Percentiles rank a stretch among this genome's conserved stretches.
These are phyloP conservation scores for Monochamus saltuarius DNA, from an alignment of 1,140 invertebrate genomes.

Conservation along the genomic window DNA sequence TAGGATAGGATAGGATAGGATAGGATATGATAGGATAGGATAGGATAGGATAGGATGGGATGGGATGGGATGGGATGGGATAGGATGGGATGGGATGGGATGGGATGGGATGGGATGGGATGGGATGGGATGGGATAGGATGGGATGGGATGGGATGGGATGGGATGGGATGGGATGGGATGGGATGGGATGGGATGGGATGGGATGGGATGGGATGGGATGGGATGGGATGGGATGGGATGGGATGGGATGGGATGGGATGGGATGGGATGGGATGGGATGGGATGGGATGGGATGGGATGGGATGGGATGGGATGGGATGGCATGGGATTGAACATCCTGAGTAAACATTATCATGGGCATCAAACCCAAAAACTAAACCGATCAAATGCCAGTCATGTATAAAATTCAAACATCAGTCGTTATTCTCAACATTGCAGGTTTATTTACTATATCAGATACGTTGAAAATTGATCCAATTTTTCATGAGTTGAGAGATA, in stretches of 20 bases:
- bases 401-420: too few species aligned
- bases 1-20: neutral
- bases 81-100: neutral
- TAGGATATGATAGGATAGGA: neutral
- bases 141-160: neutral
- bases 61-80: neutral
- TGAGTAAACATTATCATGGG: too few species aligned
- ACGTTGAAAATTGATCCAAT: too few species aligned
- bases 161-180: slow-evolving; percentile 1
- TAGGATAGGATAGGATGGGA: neutral
- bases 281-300: neutral
- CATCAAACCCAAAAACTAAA: too few species aligned
- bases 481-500: too few species aligned
- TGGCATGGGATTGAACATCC: neutral
- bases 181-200: neutral
- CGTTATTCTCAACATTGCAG: too few species aligned
- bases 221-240: too few species aligned
- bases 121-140: neutral
- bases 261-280: neutral
- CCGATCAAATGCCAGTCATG: too few species aligned
- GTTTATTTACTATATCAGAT: too few species aligned
- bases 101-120: neutral
- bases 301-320: neutral
- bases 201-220: too few species aligned
- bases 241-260: too few species aligned